Evolutionary conservation across 2,888 invertebrate species (phyloP).

Genomic region (Synanthedon myopaeformis): DNA sequence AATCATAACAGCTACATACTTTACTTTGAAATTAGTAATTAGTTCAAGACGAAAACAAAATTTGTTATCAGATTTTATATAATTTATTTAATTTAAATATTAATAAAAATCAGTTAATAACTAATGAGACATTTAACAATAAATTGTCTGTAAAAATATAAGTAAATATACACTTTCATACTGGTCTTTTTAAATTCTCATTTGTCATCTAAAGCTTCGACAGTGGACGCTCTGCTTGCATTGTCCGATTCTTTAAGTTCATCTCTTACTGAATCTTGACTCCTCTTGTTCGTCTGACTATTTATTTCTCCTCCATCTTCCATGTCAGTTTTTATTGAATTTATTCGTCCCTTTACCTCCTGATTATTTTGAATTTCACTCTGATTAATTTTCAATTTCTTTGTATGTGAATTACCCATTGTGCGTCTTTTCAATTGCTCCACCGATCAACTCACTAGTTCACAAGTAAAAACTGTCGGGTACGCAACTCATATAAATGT

Average conservation of each 20-base stretch:
- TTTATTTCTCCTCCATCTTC: slow-evolving; percentile 16
- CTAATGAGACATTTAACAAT: no score
- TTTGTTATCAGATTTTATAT: no score
- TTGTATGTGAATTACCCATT: slow-evolving; percentile 60
- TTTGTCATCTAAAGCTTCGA: slow-evolving; percentile 60
- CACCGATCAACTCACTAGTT: not conserved
- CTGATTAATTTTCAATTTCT: slow-evolving; percentile 52
- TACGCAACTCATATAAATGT: not conserved
- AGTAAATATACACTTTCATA: not conserved
- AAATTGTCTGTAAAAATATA: not conserved
- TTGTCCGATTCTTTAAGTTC: slow-evolving; percentile 45
- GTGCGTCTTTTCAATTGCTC: slow-evolving; percentile 10
- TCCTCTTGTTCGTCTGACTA: slow-evolving; percentile 7
- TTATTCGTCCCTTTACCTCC: slow-evolving; percentile 34
- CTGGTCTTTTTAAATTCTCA: slow-evolving; percentile 16
- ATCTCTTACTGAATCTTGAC: slow-evolving; percentile 13
- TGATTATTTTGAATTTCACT: slow-evolving; percentile 20
- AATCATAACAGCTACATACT: no score
- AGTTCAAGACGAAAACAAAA: no score
- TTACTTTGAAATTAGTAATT: no score
- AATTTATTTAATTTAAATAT: no score
- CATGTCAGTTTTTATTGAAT: slow-evolving; percentile 42
- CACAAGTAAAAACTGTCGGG: not conserved
- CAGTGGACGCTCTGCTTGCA: slow-evolving; percentile 59
- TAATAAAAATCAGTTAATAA: no score